Evolutionary conservation across 2,797 vertebrate species (phyloP), one percentile per base, ranked within the genome.

Genomic region (Microcaecilia unicolor): DNA sequence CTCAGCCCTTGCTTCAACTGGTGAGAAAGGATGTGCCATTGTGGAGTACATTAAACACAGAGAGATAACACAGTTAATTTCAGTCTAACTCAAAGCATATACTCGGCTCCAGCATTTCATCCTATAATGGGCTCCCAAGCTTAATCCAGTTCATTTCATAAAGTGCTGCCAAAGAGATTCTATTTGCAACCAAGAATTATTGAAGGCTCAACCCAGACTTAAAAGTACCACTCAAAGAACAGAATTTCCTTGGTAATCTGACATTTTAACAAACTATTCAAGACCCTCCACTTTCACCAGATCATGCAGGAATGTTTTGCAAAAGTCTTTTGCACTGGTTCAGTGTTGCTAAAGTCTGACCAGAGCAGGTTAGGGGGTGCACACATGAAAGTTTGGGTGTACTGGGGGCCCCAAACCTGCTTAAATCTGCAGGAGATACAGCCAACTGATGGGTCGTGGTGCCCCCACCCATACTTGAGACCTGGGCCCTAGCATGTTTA

Each of bases 101-200:
- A 40, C 39, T 39, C 44, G 43, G 24, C 30, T 36, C 50, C 25
- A 46, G 44, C 50, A 33, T 24, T 34, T 38, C 30, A 25, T 1
- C 1, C 14, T 42, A 34, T 37, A 54, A 35, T 27, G 50, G 34
- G 37, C 46, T 58, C 32, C 48, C 53, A 56, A 13, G 37, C 61
- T 51, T 37, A 54, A 66, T 61, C 37, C 44, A 44, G 63, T 71
- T 67, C 51, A 59, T 60, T 55, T 48, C 44, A 38, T 28, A 34
- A 42, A 46, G 30, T 39, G 52, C 51, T 60, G 57, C 51, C 67
- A 65, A 67, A 65, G 61, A 61, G 51, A 67, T 64, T 64, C 65
- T 25, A 18, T 25, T 32, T 49, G 38, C 8, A 32, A n/a, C n/a
- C n/a, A n/a, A n/a, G n/a, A n/a, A 23, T 24, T 34, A 16, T n/a